These are phyloP conservation scores for Crocallis elinguaria DNA, from an alignment of 2,888 invertebrate genomes.

Conservation along the genomic window DNA sequence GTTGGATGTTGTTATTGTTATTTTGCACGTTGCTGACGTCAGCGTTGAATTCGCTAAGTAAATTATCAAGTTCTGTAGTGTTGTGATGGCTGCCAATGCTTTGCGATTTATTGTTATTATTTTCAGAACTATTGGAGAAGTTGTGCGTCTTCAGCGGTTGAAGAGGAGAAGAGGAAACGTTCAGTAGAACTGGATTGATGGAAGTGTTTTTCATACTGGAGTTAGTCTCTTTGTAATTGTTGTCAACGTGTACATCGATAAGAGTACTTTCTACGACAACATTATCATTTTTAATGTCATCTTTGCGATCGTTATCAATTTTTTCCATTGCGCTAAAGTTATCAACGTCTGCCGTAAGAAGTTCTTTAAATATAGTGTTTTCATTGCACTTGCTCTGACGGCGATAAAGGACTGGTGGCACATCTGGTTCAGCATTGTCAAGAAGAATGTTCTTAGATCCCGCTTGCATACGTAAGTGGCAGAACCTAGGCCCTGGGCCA, in stretches of 20 bases:
- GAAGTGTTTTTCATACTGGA: slow-evolving; percentile 56
- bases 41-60: slow-evolving; percentile 68
- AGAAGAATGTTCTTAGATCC: slow-evolving; percentile 92
- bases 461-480: slow-evolving; percentile 90
- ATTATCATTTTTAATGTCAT: slow-evolving; percentile 66
- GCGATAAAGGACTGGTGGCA: slow-evolving; percentile 90
- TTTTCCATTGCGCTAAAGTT: slow-evolving; percentile 70
- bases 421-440: slow-evolving; percentile 90
- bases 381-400: slow-evolving; percentile 83
- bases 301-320: slow-evolving; percentile 57
- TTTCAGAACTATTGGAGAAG: slow-evolving; percentile 72
- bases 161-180: slow-evolving; percentile 77
- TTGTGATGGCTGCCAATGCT: slow-evolving; percentile 68
- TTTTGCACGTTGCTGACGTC: slow-evolving; percentile 58
- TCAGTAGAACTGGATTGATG: slow-evolving; percentile 74
- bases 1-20: slow-evolving; percentile 54
- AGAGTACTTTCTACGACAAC: slow-evolving; percentile 76
- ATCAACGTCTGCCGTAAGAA: slow-evolving; percentile 69
- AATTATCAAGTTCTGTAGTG: slow-evolving; percentile 67
- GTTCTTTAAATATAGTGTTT: slow-evolving; percentile 76
- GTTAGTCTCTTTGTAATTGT: slow-evolving; percentile 67
- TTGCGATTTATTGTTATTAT: slow-evolving; percentile 71
- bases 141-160: slow-evolving; percentile 80
- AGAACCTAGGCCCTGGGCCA: slow-evolving; percentile 89
- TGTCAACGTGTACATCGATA: slow-evolving; percentile 77